These are phyloP conservation scores for Sebastes schlegelii DNA, from an alignment of 2,113 vertebrate species.

Conservation along the genomic window DNA sequence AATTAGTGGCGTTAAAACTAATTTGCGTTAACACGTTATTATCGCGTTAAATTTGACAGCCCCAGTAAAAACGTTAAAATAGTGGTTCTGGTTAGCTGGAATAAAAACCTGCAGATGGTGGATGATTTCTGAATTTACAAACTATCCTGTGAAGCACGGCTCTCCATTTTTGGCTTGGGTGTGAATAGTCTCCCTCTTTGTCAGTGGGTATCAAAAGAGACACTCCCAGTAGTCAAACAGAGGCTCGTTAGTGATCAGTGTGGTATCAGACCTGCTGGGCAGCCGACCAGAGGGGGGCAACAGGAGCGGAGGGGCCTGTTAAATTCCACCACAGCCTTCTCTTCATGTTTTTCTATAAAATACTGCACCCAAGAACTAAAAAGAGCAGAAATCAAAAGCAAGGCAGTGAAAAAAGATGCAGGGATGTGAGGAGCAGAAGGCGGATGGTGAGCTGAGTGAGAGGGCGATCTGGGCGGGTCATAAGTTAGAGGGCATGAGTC, in stretches of 20 bases:
- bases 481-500: constrained; percentile 60
- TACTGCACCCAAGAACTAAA: neutral
- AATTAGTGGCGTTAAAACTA: too few species aligned
- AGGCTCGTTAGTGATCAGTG: neutral
- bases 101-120: neutral
- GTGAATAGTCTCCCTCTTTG: constrained; percentile 1
- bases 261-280: constrained; percentile 9
- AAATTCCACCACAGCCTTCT: neutral
- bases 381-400: constrained; percentile 15
- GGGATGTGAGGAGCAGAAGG: neutral
- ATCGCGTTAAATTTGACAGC: too few species aligned
- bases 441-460: neutral
- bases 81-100: neutral
- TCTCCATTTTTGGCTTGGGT: neutral
- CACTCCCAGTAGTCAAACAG: constrained; percentile 51
- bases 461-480: constrained; percentile 38
- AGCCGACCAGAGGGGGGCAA: constrained; percentile 12
- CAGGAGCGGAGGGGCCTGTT: neutral
- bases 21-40: too few species aligned
- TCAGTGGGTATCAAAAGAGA: constrained; percentile 39
- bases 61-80: neutral
- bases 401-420: neutral
- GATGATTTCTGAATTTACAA: too few species aligned
- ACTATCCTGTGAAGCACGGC: neutral
- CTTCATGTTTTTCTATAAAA: constrained; percentile 17